Evolutionary conservation across 2,888 invertebrate species (phyloP).

Genomic region (Eubasilissa splendida): DNA sequence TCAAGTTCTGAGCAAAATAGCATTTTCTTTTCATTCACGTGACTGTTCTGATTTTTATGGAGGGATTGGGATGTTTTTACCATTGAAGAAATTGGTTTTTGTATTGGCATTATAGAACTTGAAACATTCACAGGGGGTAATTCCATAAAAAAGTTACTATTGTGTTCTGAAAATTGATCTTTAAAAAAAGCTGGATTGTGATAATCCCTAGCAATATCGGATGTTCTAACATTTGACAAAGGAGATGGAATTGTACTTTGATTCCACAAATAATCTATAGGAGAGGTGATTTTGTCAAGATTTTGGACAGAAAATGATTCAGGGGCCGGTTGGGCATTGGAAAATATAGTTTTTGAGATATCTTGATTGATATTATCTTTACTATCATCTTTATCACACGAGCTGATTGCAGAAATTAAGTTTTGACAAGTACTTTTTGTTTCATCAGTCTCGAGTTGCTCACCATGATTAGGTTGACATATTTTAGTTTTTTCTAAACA

Average conservation of each 20-base stretch:
- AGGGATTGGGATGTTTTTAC: conserved; percentile 24
- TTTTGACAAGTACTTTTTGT: not conserved
- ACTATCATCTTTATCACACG: conserved; percentile 23
- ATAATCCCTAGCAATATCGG: conserved; percentile 61
- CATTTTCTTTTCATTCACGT: conserved; percentile 54
- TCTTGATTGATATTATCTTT: conserved; percentile 12
- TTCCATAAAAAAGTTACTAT: conserved; percentile 24
- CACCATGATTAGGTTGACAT: conserved; percentile 1
- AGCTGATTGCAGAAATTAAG: conserved; percentile 9
- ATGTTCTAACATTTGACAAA: conserved; percentile 43
- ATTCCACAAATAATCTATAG: conserved; percentile 68
- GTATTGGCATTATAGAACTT: conserved; percentile 42
- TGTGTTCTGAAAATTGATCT: conserved; percentile 60
- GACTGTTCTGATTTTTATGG: conserved; percentile 2
- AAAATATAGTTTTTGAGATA: not conserved
- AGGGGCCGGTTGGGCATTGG: conserved; percentile 1
- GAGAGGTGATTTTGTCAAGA: conserved; percentile 63
- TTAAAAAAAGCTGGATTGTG: conserved; percentile 61
- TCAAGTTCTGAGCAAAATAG: conserved; percentile 59
- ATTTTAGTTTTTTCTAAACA: conserved; percentile 46
- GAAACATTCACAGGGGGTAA: conserved; percentile 22
- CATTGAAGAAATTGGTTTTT: conserved; percentile 48
- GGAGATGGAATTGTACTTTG: conserved; percentile 65
- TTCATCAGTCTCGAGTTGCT: conserved; percentile 46
- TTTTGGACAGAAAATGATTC: conserved; percentile 18